Conservation (phyloP, 2,888 invertebrate species). For the Cheilosia impressa region DNA sequence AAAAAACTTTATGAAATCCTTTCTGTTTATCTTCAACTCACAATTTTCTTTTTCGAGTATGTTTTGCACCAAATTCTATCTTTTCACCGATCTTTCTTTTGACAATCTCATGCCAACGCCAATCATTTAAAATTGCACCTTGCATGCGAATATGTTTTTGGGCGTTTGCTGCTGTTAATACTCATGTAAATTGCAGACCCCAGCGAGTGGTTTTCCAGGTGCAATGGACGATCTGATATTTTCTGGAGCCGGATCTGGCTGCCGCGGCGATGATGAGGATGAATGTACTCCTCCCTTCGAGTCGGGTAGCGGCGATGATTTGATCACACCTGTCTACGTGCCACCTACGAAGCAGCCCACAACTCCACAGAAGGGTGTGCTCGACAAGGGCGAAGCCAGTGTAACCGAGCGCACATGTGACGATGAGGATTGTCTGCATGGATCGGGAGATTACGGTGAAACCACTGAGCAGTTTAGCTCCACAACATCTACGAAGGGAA, state of each 20-base stretch:
- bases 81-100: conserved; percentile 55
- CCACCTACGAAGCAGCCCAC: conserved; percentile 91
- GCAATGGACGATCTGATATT: conserved; percentile 95
- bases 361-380: conserved; percentile 81
- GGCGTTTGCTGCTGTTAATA: conserved; percentile 5
- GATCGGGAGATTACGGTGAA: conserved; percentile 90
- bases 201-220: conserved; percentile 91
- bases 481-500: conserved; percentile 85
- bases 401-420: conserved; percentile 87
- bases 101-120: conserved; percentile 65
- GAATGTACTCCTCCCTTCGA: conserved; percentile 94
- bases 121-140: conserved; percentile 67
- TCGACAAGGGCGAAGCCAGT: conserved; percentile 76
- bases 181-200: conserved; percentile 86
- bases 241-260: conserved; percentile 96
- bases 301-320: conserved; percentile 93
- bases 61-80: conserved; percentile 67
- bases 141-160: conserved; percentile 42
- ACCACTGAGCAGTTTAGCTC: conserved; percentile 87
- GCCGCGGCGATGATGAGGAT: conserved; percentile 95
- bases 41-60: conserved; percentile 48
- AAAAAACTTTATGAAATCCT: conserved; percentile 27
- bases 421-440: conserved; percentile 94
- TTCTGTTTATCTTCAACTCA: conserved; percentile 49
- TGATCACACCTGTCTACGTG: conserved; percentile 96